Percentiles rank a stretch among this genome's conserved stretches.
Evolutionary conservation across 2,888 invertebrate genomes (phyloP).

Genomic region (Serripes groenlandicus): DNA sequence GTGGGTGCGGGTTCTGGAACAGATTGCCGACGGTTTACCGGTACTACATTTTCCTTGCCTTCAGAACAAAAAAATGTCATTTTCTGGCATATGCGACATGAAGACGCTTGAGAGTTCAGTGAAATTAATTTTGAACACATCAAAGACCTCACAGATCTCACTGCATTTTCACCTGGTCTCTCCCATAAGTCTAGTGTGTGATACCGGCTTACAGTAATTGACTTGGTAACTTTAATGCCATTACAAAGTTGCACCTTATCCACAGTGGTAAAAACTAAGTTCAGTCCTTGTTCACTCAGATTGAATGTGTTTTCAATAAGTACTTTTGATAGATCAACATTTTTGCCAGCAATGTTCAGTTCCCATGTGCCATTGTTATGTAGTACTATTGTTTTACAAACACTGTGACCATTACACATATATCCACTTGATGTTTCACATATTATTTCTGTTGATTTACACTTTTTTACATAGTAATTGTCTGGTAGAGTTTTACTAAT

Average conservation of each 20-base stretch:
- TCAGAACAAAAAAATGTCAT: too few relatives aligned
- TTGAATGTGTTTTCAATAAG: background rate
- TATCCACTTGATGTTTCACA: too few relatives aligned
- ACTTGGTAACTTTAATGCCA: conserved; percentile 14
- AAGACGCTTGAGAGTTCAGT: conserved; percentile 6
- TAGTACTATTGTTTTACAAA: background rate
- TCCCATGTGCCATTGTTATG: conserved; percentile 4
- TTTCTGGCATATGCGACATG: conserved; percentile 45
- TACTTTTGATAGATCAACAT: conserved; percentile 8
- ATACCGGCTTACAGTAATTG: conserved; percentile 23
- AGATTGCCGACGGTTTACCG: too few relatives aligned
- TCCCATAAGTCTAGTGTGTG: conserved; percentile 32
- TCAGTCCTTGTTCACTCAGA: conserved; percentile 2
- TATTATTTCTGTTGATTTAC: too few relatives aligned
- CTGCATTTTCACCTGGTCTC: conserved; percentile 4
- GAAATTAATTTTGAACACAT: conserved; percentile 24
- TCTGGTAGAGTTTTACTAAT: too few relatives aligned
- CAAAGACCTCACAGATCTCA: conserved; percentile 30
- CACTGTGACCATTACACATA: conserved; percentile 7
- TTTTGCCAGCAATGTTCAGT: conserved; percentile 1
- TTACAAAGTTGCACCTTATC: conserved; percentile 19
- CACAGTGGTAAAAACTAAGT: background rate
- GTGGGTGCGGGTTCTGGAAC: too few relatives aligned
- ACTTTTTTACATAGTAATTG: too few relatives aligned
- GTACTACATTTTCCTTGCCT: too few relatives aligned